phyloP scores from a whole-genome alignment of 2,113 vertebrate genomes.

The Malurus alboscapulatus region DNA sequence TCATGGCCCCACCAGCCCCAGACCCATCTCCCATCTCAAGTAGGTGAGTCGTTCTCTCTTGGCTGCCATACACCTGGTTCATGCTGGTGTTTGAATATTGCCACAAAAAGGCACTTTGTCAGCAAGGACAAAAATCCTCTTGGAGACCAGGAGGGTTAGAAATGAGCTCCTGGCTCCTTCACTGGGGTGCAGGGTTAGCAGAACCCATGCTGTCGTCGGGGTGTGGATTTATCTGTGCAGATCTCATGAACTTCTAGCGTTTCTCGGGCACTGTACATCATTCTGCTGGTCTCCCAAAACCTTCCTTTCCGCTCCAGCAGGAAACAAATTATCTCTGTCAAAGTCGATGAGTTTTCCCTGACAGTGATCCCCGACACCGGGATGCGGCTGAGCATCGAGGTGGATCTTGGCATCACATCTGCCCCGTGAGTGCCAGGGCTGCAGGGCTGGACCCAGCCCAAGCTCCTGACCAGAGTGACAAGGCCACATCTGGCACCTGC shows the following conservation, averaged over 20 bases:
- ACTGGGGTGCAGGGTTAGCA: background rate
- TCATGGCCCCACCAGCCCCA: background rate
- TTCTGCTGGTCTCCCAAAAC: background rate
- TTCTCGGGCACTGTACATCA: background rate
- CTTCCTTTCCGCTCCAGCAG: background rate
- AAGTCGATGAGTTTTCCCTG: background rate
- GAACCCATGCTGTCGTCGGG: fast-evolving
- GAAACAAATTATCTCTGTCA: background rate
- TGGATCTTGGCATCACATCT: background rate
- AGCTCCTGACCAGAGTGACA: fast-evolving
- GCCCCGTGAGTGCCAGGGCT: background rate
- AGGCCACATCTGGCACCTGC: background rate
- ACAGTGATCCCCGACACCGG: background rate
- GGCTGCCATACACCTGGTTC: background rate
- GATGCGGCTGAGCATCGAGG: background rate
- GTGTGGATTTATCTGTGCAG: fast-evolving
- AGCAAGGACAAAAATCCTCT: background rate
- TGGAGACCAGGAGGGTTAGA: background rate
- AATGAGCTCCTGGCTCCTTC: background rate
- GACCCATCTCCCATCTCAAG: background rate
- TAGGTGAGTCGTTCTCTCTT: background rate
- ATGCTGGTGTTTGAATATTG: fast-evolving
- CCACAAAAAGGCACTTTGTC: background rate
- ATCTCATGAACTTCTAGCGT: fast-evolving
- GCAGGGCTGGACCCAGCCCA: background rate